A percentile compares a stretch with the other conserved stretches of the same genome.
Evolutionary conservation across 2,888 invertebrate species (phyloP).

Genomic region (Apodemia hepburni): DNA sequence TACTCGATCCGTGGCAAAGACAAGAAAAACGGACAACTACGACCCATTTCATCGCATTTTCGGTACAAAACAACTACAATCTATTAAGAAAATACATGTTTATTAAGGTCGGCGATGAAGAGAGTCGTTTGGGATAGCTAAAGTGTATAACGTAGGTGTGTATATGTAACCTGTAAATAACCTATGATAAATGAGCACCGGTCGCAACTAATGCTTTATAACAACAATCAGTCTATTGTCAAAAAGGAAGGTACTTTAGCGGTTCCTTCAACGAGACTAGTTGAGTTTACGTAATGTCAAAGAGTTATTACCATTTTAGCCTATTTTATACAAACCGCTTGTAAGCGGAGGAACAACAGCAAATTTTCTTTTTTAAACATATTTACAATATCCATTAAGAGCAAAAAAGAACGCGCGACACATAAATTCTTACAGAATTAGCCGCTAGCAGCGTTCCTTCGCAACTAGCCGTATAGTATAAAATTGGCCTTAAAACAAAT

Average conservation of each 20-base stretch:
- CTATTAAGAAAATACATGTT: slow-evolving; percentile 69
- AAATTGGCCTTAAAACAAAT: slow-evolving; percentile 12
- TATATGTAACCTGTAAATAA: slow-evolving; percentile 78
- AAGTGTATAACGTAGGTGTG: slow-evolving; percentile 65
- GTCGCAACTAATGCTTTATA: slow-evolving; percentile 74
- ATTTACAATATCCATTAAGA: not conserved
- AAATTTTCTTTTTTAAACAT: not conserved
- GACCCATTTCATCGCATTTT: slow-evolving; percentile 49
- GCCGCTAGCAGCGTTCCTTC: not conserved
- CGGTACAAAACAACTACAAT: slow-evolving; percentile 65
- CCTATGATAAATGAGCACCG: slow-evolving; percentile 78
- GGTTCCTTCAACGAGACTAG: slow-evolving; percentile 55
- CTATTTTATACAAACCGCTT: not conserved
- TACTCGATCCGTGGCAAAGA: slow-evolving; percentile 46
- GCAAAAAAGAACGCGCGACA: not conserved
- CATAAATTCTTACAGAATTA: not conserved
- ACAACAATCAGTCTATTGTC: slow-evolving; percentile 79
- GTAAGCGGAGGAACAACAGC: not conserved
- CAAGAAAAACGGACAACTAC: slow-evolving; percentile 59
- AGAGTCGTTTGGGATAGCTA: slow-evolving; percentile 54
- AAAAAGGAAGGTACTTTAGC: slow-evolving; percentile 70
- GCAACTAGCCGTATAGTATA: not conserved
- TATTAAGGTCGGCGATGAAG: slow-evolving; percentile 45
- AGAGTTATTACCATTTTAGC: not conserved
- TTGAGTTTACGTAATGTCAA: slow-evolving; percentile 31